Evolutionary conservation across 2,888 invertebrate species (phyloP), one percentile per base, ranked within the genome.

Genomic region (Lithophane semibrunnea): DNA sequence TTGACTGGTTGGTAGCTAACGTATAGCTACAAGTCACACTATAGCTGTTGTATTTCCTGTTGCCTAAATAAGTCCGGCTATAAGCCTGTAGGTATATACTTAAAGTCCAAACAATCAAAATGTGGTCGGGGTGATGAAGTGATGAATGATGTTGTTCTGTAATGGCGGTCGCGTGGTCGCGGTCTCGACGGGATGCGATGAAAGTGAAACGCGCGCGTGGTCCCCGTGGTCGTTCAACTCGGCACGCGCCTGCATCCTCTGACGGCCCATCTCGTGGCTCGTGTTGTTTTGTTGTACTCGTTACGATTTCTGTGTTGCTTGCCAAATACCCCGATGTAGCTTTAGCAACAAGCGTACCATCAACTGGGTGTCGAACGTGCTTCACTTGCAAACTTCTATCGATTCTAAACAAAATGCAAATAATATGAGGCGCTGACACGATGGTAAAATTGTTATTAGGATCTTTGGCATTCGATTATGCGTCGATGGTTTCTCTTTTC

Each of bases 141-240:
- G 91, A 91, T 91, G 88, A 88, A 91, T 88, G 88, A 88, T 88
- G 88, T 86, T 89, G 86, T 89, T 88, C 87, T 79, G 86, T 90
- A 87, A 89, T 85, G 89, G 86, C 84, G 85, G 88, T 85, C 83
- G 88, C 89, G 85, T 86, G 84, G 89, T 84, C 79, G 88, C 88
- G 87, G 87, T 86, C 88, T 90, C 84, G 87, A 86, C 92, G 92
- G 92, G 92, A 92, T 92, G 90, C 91, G 91, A 94, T 94, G 96
- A 96, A 96, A 96, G 96, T 96, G 96, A 96, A 96, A 95, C 91
- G 92, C 90, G 92, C 92, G 92, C 93, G 92, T 92, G 92, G 91
- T 91, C 90, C 84, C 91, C 91, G 90, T 96, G 96, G 96, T 96
- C 96, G 95, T 96, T 96, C 96, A 96, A 96, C 96, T 93, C 96